These are phyloP conservation scores for Thripadectes ignobilis DNA, from an alignment of 2,797 vertebrate genomes.

Conservation along the genomic window DNA sequence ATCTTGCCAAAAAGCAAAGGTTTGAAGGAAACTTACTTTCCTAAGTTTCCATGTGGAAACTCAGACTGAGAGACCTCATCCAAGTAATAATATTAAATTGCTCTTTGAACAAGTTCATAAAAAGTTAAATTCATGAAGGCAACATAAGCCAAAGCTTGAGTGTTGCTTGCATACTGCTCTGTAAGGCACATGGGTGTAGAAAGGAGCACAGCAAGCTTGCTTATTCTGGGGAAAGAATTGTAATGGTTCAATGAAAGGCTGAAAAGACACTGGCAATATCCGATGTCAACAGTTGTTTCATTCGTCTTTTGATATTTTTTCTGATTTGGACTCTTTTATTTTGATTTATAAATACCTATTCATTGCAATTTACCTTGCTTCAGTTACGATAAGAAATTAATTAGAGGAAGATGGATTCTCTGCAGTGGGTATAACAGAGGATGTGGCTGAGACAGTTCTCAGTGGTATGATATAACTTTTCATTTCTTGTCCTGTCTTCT, in stretches of 20 bases:
- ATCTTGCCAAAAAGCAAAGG: neutral
- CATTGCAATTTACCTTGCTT: neutral
- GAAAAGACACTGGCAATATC: neutral
- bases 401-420: neutral
- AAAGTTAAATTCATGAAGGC: neutral
- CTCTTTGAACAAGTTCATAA: neutral
- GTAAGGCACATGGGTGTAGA: neutral
- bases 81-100: neutral
- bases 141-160: neutral
- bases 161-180: neutral
- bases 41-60: neutral
- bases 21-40: neutral
- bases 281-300: neutral
- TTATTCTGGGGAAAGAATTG: neutral
- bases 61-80: neutral
- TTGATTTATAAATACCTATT: neutral
- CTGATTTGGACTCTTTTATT: neutral
- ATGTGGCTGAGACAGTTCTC: neutral
- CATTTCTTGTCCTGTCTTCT: neutral
- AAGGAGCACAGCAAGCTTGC: neutral
- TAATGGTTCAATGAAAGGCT: neutral
- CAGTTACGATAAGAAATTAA: neutral
- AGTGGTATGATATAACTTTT: neutral
- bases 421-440: neutral
- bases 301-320: neutral